Evolutionary conservation across 1,140 invertebrate species (phyloP), one percentile per base, ranked within the genome.

Genomic region (Chelonus insularis): DNA sequence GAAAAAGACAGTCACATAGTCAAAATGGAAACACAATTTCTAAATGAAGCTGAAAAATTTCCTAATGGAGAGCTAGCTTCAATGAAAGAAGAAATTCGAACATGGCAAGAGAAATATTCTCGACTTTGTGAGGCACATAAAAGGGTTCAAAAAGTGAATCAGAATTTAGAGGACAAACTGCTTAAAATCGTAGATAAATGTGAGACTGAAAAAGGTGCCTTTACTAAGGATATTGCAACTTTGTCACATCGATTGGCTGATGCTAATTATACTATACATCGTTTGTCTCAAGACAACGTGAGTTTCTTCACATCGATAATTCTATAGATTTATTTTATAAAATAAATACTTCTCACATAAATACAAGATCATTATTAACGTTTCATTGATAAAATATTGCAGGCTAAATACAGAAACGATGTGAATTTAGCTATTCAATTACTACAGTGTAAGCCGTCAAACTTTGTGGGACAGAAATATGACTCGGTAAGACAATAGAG

Each of bases 391-490:
- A n/a, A n/a, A n/a, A n/a, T 74, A 73, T 74, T 86, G 84, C 83
- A 97, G 95, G 94, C 96, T 74, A 87, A 93, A 69, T 97, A 96
- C 80, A 90, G 94, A 82, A 94, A 91, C 79, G 96, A 98, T 80
- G 94, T 97, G 71, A 95, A 92, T 79, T 82, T 96, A 77, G 95
- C 95, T 50, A 95, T 97, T 66, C 94, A 96, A 81, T 83, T 97
- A 64, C 81, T 98, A 20, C 95, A 97, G 73, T 97, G 94, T 78
- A 97, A 96, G 78, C 95, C 95, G 65, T 92, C 93, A 55, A 94
- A 94, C 82, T 97, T 96, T 87, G 89, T 97, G 57, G 88, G 93
- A 48, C 95, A 96, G 72, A 94, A 93, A 82, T 87, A 95, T 73
- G 92, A 94, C 76, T 88, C 90, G 73, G 95, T 97, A 87, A 90